phyloP scores from a whole-genome alignment of 2,113 vertebrate genomes.

The Rallus limicola region DNA sequence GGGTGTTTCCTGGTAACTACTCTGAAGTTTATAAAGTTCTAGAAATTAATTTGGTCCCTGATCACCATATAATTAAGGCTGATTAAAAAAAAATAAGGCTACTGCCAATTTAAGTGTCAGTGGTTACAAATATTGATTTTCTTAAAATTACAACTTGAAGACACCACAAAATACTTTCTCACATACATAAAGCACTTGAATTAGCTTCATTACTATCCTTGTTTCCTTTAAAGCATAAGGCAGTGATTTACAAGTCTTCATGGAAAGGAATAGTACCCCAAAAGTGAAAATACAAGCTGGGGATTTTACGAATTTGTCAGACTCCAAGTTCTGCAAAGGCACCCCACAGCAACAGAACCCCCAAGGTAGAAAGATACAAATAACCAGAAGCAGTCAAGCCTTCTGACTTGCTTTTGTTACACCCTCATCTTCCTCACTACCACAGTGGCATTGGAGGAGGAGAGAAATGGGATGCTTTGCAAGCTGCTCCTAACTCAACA shows the following conservation, averaged over 20 bases:
- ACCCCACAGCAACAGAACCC: background rate
- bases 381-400: background rate
- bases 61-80: background rate
- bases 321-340: background rate
- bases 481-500: background rate
- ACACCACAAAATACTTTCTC: background rate
- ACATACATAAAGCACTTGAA: background rate
- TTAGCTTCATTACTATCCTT: background rate
- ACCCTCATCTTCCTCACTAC: background rate
- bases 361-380: background rate
- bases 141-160: background rate
- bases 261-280: background rate
- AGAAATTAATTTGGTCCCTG: background rate
- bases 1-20: background rate
- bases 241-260: background rate
- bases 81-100: background rate
- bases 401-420: background rate
- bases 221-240: background rate
- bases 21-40: background rate
- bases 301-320: background rate
- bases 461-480: background rate
- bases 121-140: background rate
- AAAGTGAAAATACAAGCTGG: background rate
- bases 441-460: background rate
- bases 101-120: background rate